Evolutionary conservation across 2,888 invertebrate species (phyloP).

Genomic region (Caenorhabditis sp.): DNA sequence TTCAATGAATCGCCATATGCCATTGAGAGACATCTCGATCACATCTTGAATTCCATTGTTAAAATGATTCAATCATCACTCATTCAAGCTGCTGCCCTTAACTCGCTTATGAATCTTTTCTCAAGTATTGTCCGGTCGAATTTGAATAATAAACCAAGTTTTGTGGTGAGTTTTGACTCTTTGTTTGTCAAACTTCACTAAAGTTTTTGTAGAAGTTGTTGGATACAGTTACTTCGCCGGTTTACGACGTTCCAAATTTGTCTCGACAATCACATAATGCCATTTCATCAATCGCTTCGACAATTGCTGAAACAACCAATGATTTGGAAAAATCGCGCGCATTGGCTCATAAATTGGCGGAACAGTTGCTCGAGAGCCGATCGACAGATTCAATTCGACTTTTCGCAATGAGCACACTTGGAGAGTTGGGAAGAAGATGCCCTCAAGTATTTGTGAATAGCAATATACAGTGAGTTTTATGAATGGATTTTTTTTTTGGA

Average conservation of each 20-base stretch:
- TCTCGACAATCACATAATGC: constrained; percentile 84
- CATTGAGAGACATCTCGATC: constrained; percentile 66
- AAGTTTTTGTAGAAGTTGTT: constrained; percentile 81
- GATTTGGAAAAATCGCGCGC: constrained; percentile 66
- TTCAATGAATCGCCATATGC: constrained; percentile 20
- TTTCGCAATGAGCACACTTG: constrained; percentile 91
- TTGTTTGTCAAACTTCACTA: not conserved
- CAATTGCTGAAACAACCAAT: constrained; percentile 77
- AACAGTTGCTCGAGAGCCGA: constrained; percentile 33
- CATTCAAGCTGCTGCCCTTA: constrained; percentile 82
- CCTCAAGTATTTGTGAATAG: constrained; percentile 41
- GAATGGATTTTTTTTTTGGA: too few relatives aligned
- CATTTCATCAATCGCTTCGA: constrained; percentile 93
- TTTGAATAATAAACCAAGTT: constrained; percentile 76
- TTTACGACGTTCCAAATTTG: constrained; percentile 72
- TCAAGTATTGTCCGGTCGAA: constrained; percentile 83
- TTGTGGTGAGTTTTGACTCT: constrained; percentile 53
- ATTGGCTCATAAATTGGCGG: constrained; percentile 46
- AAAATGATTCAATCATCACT: constrained; percentile 47
- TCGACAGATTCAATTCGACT: constrained; percentile 72
- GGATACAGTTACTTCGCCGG: constrained; percentile 81
- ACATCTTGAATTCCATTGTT: constrained; percentile 77
- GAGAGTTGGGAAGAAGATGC: constrained; percentile 84
- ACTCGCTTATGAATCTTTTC: constrained; percentile 89
- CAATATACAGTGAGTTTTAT: constrained; percentile 23